Percentiles rank a stretch among this genome's conserved stretches.
Evolutionary conservation across 2,113 vertebrate species (phyloP).

Genomic region (Turdus rufiventris): DNA sequence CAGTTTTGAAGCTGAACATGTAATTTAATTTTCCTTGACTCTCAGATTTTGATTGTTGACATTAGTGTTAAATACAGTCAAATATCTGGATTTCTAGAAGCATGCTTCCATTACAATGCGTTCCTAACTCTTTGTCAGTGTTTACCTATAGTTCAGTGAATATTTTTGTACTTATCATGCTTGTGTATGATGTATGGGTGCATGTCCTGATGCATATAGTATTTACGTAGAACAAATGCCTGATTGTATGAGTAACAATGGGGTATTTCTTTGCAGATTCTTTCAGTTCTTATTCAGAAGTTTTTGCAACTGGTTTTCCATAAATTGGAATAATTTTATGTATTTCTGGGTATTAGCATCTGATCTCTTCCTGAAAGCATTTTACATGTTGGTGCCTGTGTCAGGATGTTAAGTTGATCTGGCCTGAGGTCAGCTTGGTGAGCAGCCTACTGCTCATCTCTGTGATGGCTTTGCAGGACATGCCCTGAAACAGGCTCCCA

Average conservation of each 20-base stretch:
- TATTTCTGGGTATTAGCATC: neutral
- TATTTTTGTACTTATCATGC: neutral
- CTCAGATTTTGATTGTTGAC: neutral
- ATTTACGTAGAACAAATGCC: neutral
- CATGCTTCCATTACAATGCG: neutral
- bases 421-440: neutral
- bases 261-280: neutral
- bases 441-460: neutral
- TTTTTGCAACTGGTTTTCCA: neutral
- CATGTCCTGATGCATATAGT: neutral
- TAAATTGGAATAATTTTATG: neutral
- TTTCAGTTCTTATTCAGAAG: neutral
- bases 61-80: neutral
- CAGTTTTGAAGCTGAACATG: neutral
- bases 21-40: neutral
- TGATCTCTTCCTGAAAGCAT: neutral
- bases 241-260: neutral
- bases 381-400: accelerated
- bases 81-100: neutral
- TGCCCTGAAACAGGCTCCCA: neutral
- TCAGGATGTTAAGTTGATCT: neutral
- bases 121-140: neutral
- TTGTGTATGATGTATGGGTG: neutral
- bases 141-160: neutral
- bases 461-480: neutral